A percentile compares a stretch with the other conserved stretches of the same genome.
phyloP scores from a whole-genome alignment of 2,888 invertebrate species.

The Tiliacea aurago region DNA sequence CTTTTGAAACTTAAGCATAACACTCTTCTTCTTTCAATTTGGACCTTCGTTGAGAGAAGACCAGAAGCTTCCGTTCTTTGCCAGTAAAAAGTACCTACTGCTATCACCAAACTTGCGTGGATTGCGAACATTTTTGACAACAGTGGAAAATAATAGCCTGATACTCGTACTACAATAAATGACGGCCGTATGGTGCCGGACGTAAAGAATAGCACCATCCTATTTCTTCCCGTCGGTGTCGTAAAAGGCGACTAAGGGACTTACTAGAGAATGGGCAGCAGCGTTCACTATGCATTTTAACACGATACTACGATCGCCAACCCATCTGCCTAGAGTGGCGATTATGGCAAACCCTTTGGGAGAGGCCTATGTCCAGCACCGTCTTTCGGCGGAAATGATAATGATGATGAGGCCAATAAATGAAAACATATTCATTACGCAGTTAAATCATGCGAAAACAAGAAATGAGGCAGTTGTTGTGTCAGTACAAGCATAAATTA shows the following conservation, averaged over 20 bases:
- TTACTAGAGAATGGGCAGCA: too few species aligned
- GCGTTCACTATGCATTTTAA: too few species aligned
- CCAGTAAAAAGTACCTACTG: not conserved
- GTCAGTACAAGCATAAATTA: conserved; percentile 40
- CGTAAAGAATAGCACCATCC: too few species aligned
- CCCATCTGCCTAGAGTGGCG: too few species aligned
- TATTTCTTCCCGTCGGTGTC: too few species aligned
- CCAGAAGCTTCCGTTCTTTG: not conserved
- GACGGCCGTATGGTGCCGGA: too few species aligned
- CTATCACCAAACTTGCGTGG: not conserved
- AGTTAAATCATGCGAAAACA: conserved; percentile 35
- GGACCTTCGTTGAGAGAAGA: not conserved
- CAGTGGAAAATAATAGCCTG: not conserved
- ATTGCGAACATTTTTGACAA: not conserved
- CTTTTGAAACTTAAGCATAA: not conserved
- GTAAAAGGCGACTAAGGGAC: too few species aligned
- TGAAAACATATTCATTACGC: conserved; percentile 21
- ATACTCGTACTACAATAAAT: not conserved
- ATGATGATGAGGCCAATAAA: not conserved
- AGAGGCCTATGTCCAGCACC: too few species aligned
- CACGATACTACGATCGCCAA: too few species aligned
- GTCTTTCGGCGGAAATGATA: too few species aligned
- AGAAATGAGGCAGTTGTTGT: conserved; percentile 51
- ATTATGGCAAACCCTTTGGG: too few species aligned
- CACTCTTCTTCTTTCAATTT: not conserved